Percentiles rank a stretch among this genome's conserved stretches.
phyloP scores from a whole-genome alignment of 2,888 invertebrate genomes.

The Tachystola acroxantha region DNA sequence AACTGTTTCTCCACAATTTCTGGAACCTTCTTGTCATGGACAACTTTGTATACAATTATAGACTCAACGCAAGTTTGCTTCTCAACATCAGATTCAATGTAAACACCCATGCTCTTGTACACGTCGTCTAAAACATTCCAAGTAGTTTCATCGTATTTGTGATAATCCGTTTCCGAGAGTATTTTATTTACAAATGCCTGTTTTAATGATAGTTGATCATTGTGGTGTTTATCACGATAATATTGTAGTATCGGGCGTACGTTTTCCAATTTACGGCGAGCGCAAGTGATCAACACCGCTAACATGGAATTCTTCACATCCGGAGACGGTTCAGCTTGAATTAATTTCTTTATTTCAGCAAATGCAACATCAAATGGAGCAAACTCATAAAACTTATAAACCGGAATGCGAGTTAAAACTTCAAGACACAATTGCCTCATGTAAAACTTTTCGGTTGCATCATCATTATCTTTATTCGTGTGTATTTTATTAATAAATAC shows the following conservation, averaged over 20 bases:
- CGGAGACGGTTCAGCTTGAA: conserved; percentile 25
- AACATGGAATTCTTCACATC: conserved; percentile 30
- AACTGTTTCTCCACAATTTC: conserved; percentile 35
- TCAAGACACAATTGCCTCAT: conserved; percentile 21
- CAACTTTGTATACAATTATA: conserved; percentile 35
- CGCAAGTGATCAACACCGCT: conserved; percentile 32
- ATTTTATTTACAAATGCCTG: conserved; percentile 32
- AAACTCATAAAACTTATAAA: conserved; percentile 45
- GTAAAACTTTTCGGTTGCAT: conserved; percentile 18
- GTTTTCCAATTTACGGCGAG: conserved; percentile 27
- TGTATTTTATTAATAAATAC: conserved; percentile 38
- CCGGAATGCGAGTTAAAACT: conserved; percentile 12
- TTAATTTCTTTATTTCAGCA: conserved; percentile 32
- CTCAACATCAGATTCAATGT: conserved; percentile 22
- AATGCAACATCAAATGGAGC: conserved; percentile 47
- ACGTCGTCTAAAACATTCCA: conserved; percentile 47
- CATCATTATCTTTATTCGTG: conserved; percentile 17
- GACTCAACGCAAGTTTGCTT: conserved; percentile 28
- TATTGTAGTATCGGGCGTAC: conserved; percentile 36
- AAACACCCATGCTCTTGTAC: conserved; percentile 39
- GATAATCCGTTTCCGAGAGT: conserved; percentile 25
- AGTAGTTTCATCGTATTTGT: conserved; percentile 33
- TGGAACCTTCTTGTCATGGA: conserved; percentile 32
- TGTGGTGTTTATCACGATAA: conserved; percentile 36
- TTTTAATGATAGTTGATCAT: conserved; percentile 31